These are phyloP conservation scores for Leptocoma aspasia DNA, from an alignment of 2,113 vertebrate species.

Conservation along the genomic window DNA sequence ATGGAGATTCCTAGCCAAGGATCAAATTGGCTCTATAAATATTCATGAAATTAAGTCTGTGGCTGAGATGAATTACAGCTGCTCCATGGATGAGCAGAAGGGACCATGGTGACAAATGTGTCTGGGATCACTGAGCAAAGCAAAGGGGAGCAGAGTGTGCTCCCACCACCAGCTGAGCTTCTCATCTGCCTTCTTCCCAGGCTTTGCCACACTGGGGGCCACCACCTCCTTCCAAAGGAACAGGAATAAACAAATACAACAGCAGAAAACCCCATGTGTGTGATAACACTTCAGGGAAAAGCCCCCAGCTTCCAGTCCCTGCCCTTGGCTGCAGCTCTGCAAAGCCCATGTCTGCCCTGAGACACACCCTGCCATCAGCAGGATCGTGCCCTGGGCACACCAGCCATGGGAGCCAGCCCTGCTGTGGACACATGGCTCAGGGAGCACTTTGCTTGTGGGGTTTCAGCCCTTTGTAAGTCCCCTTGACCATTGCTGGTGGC, in stretches of 20 bases:
- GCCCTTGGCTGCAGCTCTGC: not conserved
- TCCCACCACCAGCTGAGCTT: not conserved
- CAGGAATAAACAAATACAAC: not conserved
- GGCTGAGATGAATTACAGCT: not conserved
- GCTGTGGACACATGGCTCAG: not conserved
- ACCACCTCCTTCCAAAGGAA: not conserved
- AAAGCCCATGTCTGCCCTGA: not conserved
- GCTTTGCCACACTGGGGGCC: not conserved
- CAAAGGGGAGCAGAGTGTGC: not conserved
- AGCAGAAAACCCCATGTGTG: not conserved
- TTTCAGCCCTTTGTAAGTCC: fast-evolving
- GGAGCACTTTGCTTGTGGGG: fast-evolving
- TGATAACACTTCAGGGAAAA: not conserved
- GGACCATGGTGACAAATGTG: not conserved
- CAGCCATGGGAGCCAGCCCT: not conserved
- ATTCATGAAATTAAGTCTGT: slow-evolving; percentile 33
- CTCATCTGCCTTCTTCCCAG: not conserved
- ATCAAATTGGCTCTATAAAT: slow-evolving; percentile 18
- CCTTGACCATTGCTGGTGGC: fast-evolving
- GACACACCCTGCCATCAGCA: fast-evolving
- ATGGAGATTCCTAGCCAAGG: not conserved
- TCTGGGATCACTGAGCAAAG: not conserved
- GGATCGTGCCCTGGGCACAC: not conserved
- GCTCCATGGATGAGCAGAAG: not conserved
- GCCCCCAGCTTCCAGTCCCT: not conserved